Evolutionary conservation across 2,113 vertebrate genomes (phyloP).

Genomic region (Leucosticte australis): DNA sequence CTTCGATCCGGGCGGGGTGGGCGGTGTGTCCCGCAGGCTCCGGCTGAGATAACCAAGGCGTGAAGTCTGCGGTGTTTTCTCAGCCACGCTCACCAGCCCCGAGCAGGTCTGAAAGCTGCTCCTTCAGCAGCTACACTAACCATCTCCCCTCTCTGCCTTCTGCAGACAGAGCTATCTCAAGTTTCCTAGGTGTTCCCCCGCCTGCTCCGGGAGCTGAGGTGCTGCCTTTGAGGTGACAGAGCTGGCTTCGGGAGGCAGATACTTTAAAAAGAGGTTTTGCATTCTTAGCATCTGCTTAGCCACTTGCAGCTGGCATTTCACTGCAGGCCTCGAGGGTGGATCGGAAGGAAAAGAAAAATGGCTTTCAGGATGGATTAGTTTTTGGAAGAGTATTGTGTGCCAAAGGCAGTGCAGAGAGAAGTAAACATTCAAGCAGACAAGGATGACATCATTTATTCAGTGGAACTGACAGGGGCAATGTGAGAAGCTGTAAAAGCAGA

Average conservation of each 20-base stretch:
- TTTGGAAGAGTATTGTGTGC: slow-evolving; percentile 32
- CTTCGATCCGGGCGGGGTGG: neutral
- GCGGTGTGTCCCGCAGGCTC: neutral
- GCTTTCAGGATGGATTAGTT: slow-evolving; percentile 60
- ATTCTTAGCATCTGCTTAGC: slow-evolving; percentile 15
- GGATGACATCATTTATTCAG: slow-evolving; percentile 60
- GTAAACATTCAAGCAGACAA: slow-evolving; percentile 46
- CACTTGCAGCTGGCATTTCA: slow-evolving; percentile 38
- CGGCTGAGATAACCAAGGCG: accelerated
- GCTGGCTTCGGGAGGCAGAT: neutral
- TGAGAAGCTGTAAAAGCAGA: slow-evolving; percentile 58
- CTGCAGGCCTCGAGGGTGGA: neutral
- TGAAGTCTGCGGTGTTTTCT: neutral
- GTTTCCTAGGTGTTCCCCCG: neutral
- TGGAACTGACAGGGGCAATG: slow-evolving; percentile 46
- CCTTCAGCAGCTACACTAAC: neutral
- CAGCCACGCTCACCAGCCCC: accelerated
- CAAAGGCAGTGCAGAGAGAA: slow-evolving; percentile 34
- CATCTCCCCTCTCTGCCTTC: neutral
- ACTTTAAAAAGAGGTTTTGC: neutral
- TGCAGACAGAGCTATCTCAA: neutral
- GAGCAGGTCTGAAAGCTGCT: neutral
- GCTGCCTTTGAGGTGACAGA: neutral
- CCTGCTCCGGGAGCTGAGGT: neutral
- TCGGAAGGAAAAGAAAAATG: slow-evolving; percentile 14